Conservation (phyloP, 2,113 vertebrate species). For the Anas platyrhynchos region DNA sequence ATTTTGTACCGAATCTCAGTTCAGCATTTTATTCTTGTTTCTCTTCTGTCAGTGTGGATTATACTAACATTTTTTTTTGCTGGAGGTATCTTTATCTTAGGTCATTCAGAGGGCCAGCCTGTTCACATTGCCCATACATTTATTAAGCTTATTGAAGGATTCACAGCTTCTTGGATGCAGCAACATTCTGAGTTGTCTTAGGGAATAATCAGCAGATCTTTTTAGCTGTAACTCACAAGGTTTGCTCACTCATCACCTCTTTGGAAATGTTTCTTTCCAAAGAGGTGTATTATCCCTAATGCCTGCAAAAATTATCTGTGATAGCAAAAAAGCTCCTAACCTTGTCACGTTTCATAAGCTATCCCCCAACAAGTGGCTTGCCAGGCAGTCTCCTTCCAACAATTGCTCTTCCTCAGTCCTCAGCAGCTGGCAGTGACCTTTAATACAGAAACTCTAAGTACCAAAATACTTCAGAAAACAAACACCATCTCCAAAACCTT, state of each 20-base stretch:
- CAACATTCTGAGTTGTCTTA: neutral
- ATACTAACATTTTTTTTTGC: neutral
- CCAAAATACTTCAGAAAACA: slow-evolving; percentile 34
- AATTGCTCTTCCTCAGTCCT: neutral
- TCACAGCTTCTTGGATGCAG: neutral
- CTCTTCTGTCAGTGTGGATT: neutral
- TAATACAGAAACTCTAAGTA: slow-evolving; percentile 3
- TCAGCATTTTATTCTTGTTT: neutral
- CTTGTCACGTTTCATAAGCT: neutral
- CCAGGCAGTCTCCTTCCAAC: neutral
- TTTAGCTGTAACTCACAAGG: neutral
- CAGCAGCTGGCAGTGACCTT: neutral
- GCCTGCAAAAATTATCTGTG: neutral
- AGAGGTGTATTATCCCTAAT: neutral
- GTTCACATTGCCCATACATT: neutral
- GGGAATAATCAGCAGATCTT: neutral
- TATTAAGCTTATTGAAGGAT: neutral
- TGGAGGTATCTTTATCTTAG: neutral
- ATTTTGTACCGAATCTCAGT: neutral
- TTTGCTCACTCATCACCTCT: neutral
- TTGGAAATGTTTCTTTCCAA: neutral
- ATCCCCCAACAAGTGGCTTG: neutral
- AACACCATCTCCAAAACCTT: neutral
- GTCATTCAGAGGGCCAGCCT: neutral
- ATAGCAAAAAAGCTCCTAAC: neutral